Conservation (phyloP, 2,113 vertebrate genomes). For the Sprattus sprattus region DNA sequence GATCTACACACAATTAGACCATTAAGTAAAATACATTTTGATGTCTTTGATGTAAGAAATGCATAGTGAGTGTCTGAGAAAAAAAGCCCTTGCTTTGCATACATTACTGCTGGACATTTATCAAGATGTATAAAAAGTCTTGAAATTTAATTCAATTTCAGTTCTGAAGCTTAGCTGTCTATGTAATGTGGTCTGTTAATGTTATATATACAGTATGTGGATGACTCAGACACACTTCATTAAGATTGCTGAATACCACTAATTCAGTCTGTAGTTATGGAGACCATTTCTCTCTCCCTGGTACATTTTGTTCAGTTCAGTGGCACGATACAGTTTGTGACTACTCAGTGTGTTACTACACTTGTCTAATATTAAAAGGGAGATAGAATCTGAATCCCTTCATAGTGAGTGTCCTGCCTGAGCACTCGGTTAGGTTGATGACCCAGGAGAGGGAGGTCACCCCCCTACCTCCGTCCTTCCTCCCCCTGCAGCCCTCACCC, state of each 20-base stretch:
- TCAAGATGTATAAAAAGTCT: background rate
- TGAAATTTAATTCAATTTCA: background rate
- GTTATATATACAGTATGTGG: background rate
- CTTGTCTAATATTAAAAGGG: background rate
- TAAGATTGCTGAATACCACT: background rate
- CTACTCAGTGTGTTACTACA: background rate
- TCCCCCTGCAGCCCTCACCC: background rate
- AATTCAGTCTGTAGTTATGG: background rate
- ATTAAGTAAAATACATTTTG: background rate
- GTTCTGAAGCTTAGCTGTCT: background rate
- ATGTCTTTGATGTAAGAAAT: constrained; percentile 3
- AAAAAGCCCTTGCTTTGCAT: background rate
- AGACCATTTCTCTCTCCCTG: background rate
- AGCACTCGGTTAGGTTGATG: background rate
- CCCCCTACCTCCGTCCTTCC: background rate
- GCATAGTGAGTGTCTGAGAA: background rate
- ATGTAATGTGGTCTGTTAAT: background rate
- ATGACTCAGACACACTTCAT: background rate
- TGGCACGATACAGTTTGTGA: background rate
- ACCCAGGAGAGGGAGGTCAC: background rate
- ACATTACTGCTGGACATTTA: background rate
- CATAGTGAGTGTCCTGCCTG: background rate
- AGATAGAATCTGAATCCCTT: background rate
- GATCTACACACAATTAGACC: background rate
- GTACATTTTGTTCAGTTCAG: background rate